Conservation (phyloP, 2,888 invertebrate species). For the Tachina grossa region DNA sequence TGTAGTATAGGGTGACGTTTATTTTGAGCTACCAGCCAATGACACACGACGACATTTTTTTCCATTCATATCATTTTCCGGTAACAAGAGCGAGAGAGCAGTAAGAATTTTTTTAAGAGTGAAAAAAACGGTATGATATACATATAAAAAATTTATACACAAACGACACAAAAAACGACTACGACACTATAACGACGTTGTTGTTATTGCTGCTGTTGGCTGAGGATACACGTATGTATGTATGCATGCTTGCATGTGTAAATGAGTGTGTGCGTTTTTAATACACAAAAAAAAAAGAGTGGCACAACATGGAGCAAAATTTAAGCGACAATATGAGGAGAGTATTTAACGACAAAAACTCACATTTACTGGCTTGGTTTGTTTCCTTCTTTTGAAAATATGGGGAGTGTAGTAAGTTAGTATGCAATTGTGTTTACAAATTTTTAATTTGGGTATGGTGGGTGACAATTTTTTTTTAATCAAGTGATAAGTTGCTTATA, state of each 20-base stretch:
- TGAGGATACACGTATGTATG: neutral
- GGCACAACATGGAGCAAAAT: constrained; percentile 60
- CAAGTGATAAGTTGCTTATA: constrained; percentile 7
- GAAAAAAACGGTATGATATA: constrained; percentile 64
- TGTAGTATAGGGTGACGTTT: constrained; percentile 69
- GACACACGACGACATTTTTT: constrained; percentile 82
- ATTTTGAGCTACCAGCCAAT: constrained; percentile 76
- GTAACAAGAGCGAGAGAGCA: constrained; percentile 72
- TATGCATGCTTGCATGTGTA: no score
- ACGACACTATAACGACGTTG: constrained; percentile 65
- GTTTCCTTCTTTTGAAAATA: constrained; percentile 30
- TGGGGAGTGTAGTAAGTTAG: constrained; percentile 49
- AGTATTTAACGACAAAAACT: constrained; percentile 72
- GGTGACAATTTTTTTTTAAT: constrained; percentile 66
- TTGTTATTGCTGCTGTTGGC: constrained; percentile 56
- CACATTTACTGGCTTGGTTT: constrained; percentile 61
- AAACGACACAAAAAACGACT: constrained; percentile 65
- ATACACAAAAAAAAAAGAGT: constrained; percentile 54
- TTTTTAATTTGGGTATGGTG: constrained; percentile 35
- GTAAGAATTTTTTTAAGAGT: constrained; percentile 63
- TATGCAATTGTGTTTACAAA: constrained; percentile 1
- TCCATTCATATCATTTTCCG: constrained; percentile 43
- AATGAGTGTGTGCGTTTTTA: constrained; percentile 9
- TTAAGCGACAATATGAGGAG: constrained; percentile 69
- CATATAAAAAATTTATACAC: constrained; percentile 55